phyloP scores from a whole-genome alignment of 2,113 vertebrate genomes.

The Gallinago undulata region DNA sequence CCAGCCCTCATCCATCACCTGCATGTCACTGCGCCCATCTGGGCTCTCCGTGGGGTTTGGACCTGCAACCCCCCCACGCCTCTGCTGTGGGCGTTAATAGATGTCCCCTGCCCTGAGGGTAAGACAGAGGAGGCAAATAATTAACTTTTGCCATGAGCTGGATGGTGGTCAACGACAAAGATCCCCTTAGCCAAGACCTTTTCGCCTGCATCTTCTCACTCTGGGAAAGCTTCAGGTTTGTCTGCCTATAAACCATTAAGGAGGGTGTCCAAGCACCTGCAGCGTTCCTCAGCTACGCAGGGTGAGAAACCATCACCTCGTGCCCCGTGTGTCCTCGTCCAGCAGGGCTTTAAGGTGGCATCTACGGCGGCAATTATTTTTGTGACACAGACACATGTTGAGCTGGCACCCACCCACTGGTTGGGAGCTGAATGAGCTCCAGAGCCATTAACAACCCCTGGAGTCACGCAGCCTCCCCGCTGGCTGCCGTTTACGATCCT shows the following conservation, averaged over 20 bases:
- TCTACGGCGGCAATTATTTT: not conserved
- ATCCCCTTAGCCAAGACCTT: not conserved
- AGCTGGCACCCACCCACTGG: not conserved
- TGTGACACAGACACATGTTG: not conserved
- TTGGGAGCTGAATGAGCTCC: not conserved
- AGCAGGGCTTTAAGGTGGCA: not conserved
- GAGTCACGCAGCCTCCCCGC: constrained; percentile 13
- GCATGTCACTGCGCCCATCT: not conserved
- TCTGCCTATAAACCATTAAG: not conserved
- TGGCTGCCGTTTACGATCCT: constrained; percentile 8
- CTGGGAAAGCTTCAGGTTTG: not conserved
- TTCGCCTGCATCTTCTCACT: not conserved
- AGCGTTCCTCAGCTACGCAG: rapidly evolving
- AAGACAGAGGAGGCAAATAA: not conserved
- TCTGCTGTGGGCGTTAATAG: not conserved
- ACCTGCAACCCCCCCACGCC: rapidly evolving
- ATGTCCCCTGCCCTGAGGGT: not conserved
- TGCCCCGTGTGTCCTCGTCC: not conserved
- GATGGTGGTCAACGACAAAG: rapidly evolving
- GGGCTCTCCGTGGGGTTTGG: not conserved
- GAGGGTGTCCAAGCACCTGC: rapidly evolving
- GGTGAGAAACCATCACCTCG: not conserved
- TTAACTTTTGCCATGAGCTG: not conserved
- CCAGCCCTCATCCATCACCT: not conserved
- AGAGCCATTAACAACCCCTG: constrained; percentile 37